Evolutionary conservation across 2,888 invertebrate genomes (phyloP).

Genomic region (Thymelicus sylvestris): DNA sequence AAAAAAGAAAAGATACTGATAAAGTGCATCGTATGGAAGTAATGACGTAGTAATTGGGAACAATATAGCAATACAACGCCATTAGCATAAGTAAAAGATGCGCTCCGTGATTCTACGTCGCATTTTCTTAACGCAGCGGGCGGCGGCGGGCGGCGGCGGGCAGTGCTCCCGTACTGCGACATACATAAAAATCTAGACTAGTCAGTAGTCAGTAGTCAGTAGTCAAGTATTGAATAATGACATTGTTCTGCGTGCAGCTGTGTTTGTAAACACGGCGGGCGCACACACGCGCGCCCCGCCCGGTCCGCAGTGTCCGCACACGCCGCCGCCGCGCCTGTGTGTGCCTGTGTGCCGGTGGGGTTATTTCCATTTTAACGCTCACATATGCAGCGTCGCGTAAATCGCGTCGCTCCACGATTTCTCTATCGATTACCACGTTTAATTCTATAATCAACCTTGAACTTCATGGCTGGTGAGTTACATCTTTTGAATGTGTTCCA

Average conservation of each 20-base stretch:
- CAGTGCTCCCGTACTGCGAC: constrained; percentile 45
- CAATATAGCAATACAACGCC: not conserved
- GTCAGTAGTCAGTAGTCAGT: too few relatives aligned
- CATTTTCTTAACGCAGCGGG: constrained; percentile 16
- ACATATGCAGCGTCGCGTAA: constrained; percentile 63
- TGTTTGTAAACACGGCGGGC: constrained; percentile 68
- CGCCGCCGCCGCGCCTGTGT: constrained; percentile 41
- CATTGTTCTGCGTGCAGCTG: constrained; percentile 69
- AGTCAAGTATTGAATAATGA: constrained; percentile 72
- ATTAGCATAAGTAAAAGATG: not conserved
- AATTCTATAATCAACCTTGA: constrained; percentile 63
- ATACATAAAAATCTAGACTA: constrained; percentile 58
- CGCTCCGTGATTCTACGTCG: constrained; percentile 8
- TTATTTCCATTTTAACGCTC: constrained; percentile 69
- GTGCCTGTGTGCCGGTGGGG: constrained; percentile 46
- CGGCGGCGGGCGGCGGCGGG: not conserved
- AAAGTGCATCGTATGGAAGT: too few relatives aligned
- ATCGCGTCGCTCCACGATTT: constrained; percentile 62
- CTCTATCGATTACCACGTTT: constrained; percentile 73
- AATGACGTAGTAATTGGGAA: too few relatives aligned
- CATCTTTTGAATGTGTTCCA: constrained; percentile 28
- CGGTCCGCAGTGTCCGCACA: too few relatives aligned
- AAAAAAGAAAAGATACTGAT: too few relatives aligned
- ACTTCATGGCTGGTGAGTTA: constrained; percentile 79
- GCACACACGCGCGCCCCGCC: constrained; percentile 50